Conservation (phyloP, 2,113 vertebrate genomes). For the Microtus oregoni region DNA sequence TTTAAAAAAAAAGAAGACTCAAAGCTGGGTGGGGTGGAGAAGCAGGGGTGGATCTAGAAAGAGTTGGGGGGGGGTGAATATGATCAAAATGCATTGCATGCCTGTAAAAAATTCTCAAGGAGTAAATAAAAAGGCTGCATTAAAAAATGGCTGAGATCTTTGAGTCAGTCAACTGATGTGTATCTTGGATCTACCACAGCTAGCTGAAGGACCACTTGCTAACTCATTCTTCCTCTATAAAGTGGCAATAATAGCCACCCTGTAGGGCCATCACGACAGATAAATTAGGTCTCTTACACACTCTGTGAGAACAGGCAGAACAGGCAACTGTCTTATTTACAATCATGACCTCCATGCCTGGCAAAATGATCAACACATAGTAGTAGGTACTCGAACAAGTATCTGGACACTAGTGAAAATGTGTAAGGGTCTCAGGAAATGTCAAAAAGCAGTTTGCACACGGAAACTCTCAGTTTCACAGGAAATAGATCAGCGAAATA, state of each 20-base stretch:
- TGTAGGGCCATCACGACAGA: not conserved
- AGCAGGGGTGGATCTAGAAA: not conserved
- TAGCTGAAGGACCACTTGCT: not conserved
- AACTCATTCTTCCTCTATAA: constrained; percentile 32
- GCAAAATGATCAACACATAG: not conserved
- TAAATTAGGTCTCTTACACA: not conserved
- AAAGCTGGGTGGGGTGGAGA: not conserved
- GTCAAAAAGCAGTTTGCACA: not conserved
- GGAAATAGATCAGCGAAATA: not conserved
- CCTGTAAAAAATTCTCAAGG: not conserved
- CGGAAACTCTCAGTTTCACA: not conserved
- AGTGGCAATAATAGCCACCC: not conserved
- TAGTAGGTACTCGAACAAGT: not conserved
- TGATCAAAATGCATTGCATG: not conserved
- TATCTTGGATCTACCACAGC: not conserved
- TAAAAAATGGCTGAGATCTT: not conserved
- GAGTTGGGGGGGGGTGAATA: not conserved
- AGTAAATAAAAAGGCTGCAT: not conserved
- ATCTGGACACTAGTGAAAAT: not conserved
- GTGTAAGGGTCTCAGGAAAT: not conserved
- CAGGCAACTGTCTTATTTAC: not conserved
- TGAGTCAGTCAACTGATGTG: not conserved
- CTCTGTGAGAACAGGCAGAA: constrained; percentile 1
- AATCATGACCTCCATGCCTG: not conserved
- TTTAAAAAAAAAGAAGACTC: not conserved